These are phyloP conservation scores for Betta splendens DNA, from an alignment of 2,797 vertebrate species.

Conservation along the genomic window DNA sequence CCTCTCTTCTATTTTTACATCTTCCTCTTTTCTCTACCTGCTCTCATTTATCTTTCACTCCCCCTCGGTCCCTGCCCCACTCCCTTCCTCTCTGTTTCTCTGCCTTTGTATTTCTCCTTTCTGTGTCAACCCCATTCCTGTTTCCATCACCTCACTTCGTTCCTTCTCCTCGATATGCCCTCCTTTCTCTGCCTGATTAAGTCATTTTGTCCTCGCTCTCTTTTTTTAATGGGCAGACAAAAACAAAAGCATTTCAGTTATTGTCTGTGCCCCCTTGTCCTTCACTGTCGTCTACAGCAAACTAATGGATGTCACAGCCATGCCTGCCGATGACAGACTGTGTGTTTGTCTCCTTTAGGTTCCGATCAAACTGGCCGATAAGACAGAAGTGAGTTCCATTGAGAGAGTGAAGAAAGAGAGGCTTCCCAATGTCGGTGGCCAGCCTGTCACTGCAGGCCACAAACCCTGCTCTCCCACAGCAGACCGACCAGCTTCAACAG, in stretches of 20 bases:
- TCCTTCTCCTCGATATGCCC: slow-evolving; percentile 62
- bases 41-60: slow-evolving; percentile 80
- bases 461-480: slow-evolving; percentile 63
- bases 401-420: slow-evolving; percentile 75
- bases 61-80: slow-evolving; percentile 63
- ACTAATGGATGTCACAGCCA: slow-evolving; percentile 38
- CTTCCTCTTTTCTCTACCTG: slow-evolving; percentile 73
- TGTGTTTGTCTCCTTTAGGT: slow-evolving; percentile 71
- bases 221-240: slow-evolving; percentile 59
- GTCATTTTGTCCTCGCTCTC: slow-evolving; percentile 58
- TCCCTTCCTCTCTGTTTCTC: slow-evolving; percentile 63
- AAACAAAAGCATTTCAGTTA: slow-evolving; percentile 61
- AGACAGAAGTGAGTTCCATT: slow-evolving; percentile 73
- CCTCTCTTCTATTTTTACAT: slow-evolving; percentile 78
- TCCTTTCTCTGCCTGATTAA: slow-evolving; percentile 70
- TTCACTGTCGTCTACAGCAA: slow-evolving; percentile 40
- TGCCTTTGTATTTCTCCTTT: slow-evolving; percentile 77
- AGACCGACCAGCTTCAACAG: slow-evolving; percentile 50
- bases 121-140: slow-evolving; percentile 73
- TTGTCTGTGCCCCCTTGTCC: slow-evolving; percentile 42
- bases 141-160: slow-evolving; percentile 71
- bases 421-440: slow-evolving; percentile 65
- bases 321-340: slow-evolving; percentile 48
- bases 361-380: slow-evolving; percentile 75
- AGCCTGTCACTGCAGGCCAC: slow-evolving; percentile 63